Evolutionary conservation across 2,888 invertebrate species (phyloP), one percentile per base, ranked within the genome.

Genomic region (Idaea straminata): DNA sequence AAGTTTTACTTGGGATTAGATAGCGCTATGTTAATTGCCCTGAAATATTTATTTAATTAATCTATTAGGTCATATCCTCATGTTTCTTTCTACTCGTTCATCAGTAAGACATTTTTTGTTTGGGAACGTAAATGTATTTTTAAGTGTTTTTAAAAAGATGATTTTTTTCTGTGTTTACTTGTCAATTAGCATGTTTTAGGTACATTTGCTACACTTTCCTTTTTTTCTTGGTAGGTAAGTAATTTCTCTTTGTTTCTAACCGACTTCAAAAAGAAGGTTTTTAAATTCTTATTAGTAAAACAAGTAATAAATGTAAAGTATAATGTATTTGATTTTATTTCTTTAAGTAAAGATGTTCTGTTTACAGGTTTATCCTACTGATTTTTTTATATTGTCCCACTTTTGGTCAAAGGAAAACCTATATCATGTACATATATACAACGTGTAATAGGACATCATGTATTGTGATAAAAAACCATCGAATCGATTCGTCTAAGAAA

Each of bases 81-180:
- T 61, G 67, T 76, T 80, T 79, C 79, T 77, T 66, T 69, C 62
- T 68, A 69, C 3, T 47, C 13, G 47, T 47, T 47, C 47, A 70
- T 47, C 47, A 70, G 67, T 66, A 67, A 69, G 67, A 70, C 71
- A 67, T 66, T 62, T 81, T 47, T 47, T 85, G 82, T 86, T 85
- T 85, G 80, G 80, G 78, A 78, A 78, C 75, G 72, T 86, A 83
- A 88, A 47, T 86, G 86, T 87, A 83, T 85, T 88, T 87, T 87
- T 85, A 86, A 88, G 80, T 81, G 84, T 83, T 85, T n/a, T 81
- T 77, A 74, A 84, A 83, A 83, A 83, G 75, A 82, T 78, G 78
- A 78, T 78, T 74, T 74, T 77, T 73, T 77, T 71, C 72, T 58
- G 16, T 58, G 64, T 66, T 71, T 74, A 72, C 75, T 78, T 78